These are phyloP conservation scores for Mormyrus proboscirostris DNA, from an alignment of 2,797 vertebrate species.

Conservation along the genomic window DNA sequence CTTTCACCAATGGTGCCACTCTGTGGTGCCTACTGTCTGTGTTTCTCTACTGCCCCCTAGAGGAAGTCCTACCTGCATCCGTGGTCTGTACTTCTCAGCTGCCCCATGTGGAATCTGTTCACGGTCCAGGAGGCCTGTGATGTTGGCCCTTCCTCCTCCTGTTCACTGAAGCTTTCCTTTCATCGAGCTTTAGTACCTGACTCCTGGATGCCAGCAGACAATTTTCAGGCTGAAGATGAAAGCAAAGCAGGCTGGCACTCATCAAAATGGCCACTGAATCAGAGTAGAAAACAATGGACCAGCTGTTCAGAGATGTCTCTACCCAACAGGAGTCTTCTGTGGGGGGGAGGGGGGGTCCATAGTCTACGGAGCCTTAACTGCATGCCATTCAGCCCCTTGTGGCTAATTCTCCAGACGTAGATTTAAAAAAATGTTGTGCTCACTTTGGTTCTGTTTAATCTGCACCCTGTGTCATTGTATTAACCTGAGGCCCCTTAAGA, in stretches of 20 bases:
- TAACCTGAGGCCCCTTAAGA: background rate
- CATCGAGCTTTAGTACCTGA: background rate
- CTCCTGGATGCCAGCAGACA: background rate
- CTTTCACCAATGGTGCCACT: background rate
- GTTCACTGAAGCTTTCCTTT: background rate
- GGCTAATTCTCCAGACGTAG: background rate
- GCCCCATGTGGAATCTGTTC: background rate
- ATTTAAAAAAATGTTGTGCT: background rate
- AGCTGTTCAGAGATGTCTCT: background rate
- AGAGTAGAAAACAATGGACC: constrained; percentile 33
- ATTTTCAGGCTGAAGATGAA: background rate
- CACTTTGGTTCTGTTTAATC: background rate
- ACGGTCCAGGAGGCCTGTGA: background rate
- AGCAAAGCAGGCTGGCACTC: background rate
- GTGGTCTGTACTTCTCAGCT: background rate
- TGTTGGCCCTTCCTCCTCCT: background rate
- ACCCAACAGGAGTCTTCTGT: background rate
- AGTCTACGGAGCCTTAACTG: background rate
- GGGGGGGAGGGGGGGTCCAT: background rate
- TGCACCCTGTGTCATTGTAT: background rate
- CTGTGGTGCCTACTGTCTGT: background rate
- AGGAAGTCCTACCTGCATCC: background rate
- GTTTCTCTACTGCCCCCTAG: background rate
- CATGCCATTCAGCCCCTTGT: background rate
- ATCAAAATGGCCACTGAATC: background rate